Evolutionary conservation across 1,140 invertebrate genomes (phyloP).

Genomic region (Lepidurus packardi): DNA sequence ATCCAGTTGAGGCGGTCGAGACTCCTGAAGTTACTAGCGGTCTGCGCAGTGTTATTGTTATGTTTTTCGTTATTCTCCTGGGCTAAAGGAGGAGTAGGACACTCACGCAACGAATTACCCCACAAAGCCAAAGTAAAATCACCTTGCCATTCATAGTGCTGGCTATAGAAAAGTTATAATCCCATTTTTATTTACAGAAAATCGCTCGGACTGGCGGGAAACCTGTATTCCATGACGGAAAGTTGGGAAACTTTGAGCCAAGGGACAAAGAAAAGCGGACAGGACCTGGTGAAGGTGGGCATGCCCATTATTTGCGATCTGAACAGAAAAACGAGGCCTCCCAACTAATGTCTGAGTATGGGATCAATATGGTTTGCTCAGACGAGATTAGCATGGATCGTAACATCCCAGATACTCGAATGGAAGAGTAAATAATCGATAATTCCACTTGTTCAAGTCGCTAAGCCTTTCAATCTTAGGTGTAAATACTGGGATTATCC

Average conservation of each 20-base stretch:
- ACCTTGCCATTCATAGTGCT: not conserved
- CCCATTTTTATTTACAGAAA: not conserved
- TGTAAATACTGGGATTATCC: slow-evolving; percentile 98
- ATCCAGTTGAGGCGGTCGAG: slow-evolving; percentile 31
- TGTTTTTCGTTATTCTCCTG: slow-evolving; percentile 36
- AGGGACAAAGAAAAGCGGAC: slow-evolving; percentile 49
- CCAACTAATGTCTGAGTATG: slow-evolving; percentile 77
- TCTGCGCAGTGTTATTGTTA: slow-evolving; percentile 35
- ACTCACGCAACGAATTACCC: slow-evolving; percentile 34
- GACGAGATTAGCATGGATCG: slow-evolving; percentile 82
- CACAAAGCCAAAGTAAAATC: slow-evolving; percentile 31
- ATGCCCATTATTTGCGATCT: slow-evolving; percentile 63
- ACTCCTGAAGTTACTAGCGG: slow-evolving; percentile 34
- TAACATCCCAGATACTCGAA: slow-evolving; percentile 76
- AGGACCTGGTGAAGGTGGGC: slow-evolving; percentile 79
- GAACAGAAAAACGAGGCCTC: slow-evolving; percentile 68
- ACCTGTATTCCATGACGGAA: slow-evolving; percentile 44
- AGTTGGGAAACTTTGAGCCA: slow-evolving; percentile 52
- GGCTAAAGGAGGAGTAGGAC: slow-evolving; percentile 29
- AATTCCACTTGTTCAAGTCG: slow-evolving; percentile 16
- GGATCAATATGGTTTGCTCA: slow-evolving; percentile 96
- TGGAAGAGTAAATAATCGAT: slow-evolving; percentile 60
- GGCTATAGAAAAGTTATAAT: too few relatives aligned
- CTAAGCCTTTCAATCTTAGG: slow-evolving; percentile 45
- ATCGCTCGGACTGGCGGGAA: slow-evolving; percentile 26